Evolutionary conservation across 2,888 invertebrate genomes (phyloP), one percentile per base, ranked within the genome.

Genomic region (Orchestes rusci): DNA sequence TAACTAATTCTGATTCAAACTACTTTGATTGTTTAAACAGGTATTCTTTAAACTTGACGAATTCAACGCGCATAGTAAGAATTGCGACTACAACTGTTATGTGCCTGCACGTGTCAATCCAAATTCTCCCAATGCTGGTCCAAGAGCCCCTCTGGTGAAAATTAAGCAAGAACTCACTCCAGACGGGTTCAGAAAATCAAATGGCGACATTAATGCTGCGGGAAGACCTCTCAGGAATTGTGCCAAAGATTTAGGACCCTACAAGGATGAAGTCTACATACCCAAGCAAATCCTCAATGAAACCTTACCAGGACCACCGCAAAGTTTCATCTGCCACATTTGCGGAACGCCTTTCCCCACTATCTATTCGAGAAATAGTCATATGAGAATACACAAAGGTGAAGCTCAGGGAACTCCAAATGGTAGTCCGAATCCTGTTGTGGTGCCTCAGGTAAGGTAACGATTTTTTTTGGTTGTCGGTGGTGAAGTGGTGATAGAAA

Each of bases 331-430:
- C 15, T 69, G 69, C 52, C 63, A 59, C 30, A 60, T 67, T 29
- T 69, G 69, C 48, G 62, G 61, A 41, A 66, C 65, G 0, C 64
- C 66, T 2, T 69, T 69, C 50, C 66, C 67, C 1, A 67, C 67
- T 0, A 62, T 66, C 13, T 66, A 67, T 32, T 68, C 69, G 1
- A 52, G 59, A 27, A 69, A 69, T 46, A 67, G 66, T 45, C 69
- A 69, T 54, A 69, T 69, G 69, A 58, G 69, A 15, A 67, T 69
- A 15, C 69, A 69, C 50, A 68, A 68, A 45, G 59, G 61, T 10
- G 65, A 62, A 31, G 36, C 39, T 13, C 39, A 43, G 4, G 13
- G 18, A 3, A 4, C 46, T 20, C 12, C 13, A 12, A 34, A 23
- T 27, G 30, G 36, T 3, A 35, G 45, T 8, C 20, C 29, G 3